These are phyloP conservation scores for Cephalopterus ornatus DNA, from an alignment of 2,113 vertebrate species.

Conservation along the genomic window DNA sequence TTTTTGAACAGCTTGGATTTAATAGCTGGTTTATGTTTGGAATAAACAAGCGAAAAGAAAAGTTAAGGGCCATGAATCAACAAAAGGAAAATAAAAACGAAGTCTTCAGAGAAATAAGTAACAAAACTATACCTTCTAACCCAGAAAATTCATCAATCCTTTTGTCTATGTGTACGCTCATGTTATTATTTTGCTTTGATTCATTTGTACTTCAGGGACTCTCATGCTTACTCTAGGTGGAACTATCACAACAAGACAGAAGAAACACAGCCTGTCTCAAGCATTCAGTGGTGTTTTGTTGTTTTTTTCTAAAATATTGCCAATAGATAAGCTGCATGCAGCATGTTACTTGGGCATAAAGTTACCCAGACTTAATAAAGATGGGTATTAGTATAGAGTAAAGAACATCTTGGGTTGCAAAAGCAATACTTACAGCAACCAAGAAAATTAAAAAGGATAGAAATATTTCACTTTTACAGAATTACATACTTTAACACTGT, in stretches of 20 bases:
- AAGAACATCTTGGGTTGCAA: neutral
- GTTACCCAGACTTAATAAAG: neutral
- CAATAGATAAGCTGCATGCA: neutral
- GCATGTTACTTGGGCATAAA: neutral
- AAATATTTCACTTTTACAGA: neutral
- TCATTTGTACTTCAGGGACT: neutral
- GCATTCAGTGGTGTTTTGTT: neutral
- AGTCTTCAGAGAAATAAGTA: neutral
- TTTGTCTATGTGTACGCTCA: neutral
- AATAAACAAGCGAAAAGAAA: conserved; percentile 11
- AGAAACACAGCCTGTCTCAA: neutral
- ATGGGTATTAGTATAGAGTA: neutral
- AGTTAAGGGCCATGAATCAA: neutral
- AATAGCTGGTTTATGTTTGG: conserved; percentile 17
- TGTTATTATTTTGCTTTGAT: neutral
- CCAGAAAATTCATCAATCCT: neutral
- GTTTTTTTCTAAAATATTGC: neutral
- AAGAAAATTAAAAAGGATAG: neutral
- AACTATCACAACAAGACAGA: neutral
- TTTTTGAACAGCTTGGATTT: conserved; percentile 40
- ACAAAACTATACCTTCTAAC: neutral
- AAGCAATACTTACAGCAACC: neutral
- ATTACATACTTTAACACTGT: neutral
- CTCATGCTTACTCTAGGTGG: neutral
- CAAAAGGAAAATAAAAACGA: neutral